A percentile compares a stretch with the other conserved stretches of the same genome.
Conservation (phyloP, 1,140 invertebrate species). For the Artemia franciscana region DNA sequence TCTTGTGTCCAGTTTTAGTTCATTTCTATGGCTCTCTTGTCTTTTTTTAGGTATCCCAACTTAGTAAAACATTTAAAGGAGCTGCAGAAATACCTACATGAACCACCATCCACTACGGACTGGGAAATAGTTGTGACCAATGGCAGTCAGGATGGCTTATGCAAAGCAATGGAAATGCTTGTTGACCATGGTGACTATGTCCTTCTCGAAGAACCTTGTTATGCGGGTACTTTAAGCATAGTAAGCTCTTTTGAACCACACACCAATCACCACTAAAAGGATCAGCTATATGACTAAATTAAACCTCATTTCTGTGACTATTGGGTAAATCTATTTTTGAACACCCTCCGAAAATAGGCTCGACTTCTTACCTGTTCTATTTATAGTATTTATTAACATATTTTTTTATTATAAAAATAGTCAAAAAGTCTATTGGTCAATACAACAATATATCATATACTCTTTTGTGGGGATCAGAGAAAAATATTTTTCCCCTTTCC, state of each 20-base stretch:
- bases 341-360: too few relatives aligned
- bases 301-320: neutral
- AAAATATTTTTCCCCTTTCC: too few relatives aligned
- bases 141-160: constrained; percentile 49
- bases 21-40: too few relatives aligned
- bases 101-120: constrained; percentile 33
- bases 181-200: constrained; percentile 38
- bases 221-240: constrained; percentile 37
- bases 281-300: neutral
- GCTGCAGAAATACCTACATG: constrained; percentile 35
- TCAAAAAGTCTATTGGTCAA: too few relatives aligned
- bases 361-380: too few relatives aligned
- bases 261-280: neutral
- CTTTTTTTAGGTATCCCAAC: constrained; percentile 26
- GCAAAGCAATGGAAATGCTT: constrained; percentile 39
- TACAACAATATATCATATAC: too few relatives aligned
- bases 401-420: too few relatives aligned
- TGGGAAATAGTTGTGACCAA: constrained; percentile 37
- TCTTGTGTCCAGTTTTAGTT: too few relatives aligned
- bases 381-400: too few relatives aligned
- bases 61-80: constrained; percentile 34
- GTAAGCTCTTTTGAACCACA: constrained; percentile 26
- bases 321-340: too few relatives aligned
- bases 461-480: too few relatives aligned
- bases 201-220: constrained; percentile 39